phyloP scores from a whole-genome alignment of 2,113 vertebrate species.

The Bos taurus region DNA sequence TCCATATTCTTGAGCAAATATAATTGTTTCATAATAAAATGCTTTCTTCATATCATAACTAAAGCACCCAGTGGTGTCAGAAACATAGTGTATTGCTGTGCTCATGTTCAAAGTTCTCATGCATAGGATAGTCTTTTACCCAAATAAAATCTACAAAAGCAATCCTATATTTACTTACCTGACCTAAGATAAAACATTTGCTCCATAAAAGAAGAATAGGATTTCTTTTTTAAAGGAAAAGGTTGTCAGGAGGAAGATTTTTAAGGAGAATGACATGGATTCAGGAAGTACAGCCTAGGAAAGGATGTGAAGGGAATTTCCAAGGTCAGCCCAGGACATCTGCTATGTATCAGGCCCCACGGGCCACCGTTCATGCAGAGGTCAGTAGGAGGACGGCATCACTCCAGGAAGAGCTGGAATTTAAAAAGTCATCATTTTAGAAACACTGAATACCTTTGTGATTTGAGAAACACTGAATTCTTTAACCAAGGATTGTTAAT shows the following conservation, averaged over 20 bases:
- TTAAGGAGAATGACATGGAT: neutral
- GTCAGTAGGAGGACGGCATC: neutral
- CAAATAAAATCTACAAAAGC: neutral
- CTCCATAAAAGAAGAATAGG: neutral
- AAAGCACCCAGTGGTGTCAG: neutral
- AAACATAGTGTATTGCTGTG: neutral
- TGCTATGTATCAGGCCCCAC: neutral
- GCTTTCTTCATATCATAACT: neutral
- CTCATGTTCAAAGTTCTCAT: neutral
- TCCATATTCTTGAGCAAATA: neutral
- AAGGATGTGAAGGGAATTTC: neutral
- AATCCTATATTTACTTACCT: neutral
- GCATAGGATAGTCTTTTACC: neutral
- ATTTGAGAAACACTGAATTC: neutral
- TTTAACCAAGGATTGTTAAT: neutral
- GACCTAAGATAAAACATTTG: neutral
- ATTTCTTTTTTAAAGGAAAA: neutral
- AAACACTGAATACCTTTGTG: neutral
- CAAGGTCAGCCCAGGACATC: neutral
- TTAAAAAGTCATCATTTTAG: neutral
- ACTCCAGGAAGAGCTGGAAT: too few species aligned
- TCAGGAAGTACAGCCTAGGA: neutral
- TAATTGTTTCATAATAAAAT: slow-evolving; percentile 27
- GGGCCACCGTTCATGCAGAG: neutral
- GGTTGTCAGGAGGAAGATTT: neutral